A percentile compares a stretch with the other conserved stretches of the same genome.
Evolutionary conservation across 2,888 invertebrate species (phyloP).

Genomic region (Thereva nobilitata): DNA sequence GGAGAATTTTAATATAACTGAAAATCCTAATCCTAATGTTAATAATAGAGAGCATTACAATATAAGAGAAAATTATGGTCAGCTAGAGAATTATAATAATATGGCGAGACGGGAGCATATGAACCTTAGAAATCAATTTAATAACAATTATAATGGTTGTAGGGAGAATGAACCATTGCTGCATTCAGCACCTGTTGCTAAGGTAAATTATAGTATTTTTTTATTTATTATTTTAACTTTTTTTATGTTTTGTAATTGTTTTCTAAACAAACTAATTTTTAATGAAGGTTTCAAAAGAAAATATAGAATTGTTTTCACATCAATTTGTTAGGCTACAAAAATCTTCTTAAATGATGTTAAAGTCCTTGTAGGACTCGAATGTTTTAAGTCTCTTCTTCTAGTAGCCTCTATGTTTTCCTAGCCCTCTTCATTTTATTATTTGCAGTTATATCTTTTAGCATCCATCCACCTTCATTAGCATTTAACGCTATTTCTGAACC

Average conservation of each 20-base stretch:
- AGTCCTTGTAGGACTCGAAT: too few relatives aligned
- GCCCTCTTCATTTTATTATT: too few relatives aligned
- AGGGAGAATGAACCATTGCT: constrained; percentile 58
- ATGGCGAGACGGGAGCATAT: constrained; percentile 45
- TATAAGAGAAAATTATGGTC: constrained; percentile 49
- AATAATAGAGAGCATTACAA: constrained; percentile 51
- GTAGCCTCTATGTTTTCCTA: too few relatives aligned
- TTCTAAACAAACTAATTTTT: too few relatives aligned
- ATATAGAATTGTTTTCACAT: too few relatives aligned
- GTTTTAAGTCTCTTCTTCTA: too few relatives aligned
- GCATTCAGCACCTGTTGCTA: constrained; percentile 57
- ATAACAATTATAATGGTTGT: constrained; percentile 54
- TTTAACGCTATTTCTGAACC: too few relatives aligned
- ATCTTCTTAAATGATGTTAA: too few relatives aligned
- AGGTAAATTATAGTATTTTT: constrained; percentile 50
- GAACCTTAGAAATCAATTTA: constrained; percentile 49
- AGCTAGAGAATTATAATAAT: constrained; percentile 50
- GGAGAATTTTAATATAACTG: constrained; percentile 58
- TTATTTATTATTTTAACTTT: background rate
- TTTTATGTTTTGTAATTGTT: background rate
- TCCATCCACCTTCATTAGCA: too few relatives aligned
- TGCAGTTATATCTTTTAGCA: too few relatives aligned
- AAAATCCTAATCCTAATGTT: constrained; percentile 53
- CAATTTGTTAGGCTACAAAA: too few relatives aligned
- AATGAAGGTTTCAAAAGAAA: too few relatives aligned